These are phyloP conservation scores for Strix aluco DNA, from an alignment of 2,113 vertebrate genomes.

Conservation along the genomic window DNA sequence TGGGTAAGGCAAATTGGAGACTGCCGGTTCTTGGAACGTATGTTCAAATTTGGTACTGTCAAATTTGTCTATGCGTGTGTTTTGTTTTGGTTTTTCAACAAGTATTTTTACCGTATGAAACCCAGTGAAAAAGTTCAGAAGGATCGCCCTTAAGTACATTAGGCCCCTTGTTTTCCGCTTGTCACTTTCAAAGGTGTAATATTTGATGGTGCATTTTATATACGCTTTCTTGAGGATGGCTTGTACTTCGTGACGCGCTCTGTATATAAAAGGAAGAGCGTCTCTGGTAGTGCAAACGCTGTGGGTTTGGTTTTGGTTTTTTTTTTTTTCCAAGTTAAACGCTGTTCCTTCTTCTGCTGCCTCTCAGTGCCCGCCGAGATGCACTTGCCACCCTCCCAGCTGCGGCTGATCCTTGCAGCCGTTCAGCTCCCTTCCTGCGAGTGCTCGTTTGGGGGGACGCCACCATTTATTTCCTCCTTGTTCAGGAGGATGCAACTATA, in stretches of 20 bases:
- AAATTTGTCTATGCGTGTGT: rapidly evolving
- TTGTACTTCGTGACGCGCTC: rapidly evolving
- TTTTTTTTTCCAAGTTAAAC: rapidly evolving
- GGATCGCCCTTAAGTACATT: rapidly evolving
- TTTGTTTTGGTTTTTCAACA: no score
- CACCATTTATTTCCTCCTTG: rapidly evolving
- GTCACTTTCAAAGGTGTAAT: rapidly evolving
- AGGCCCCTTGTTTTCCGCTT: no score
- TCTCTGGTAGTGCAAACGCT: neutral
- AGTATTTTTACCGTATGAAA: neutral
- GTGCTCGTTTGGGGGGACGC: neutral
- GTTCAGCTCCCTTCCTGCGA: neutral
- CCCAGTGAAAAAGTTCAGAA: rapidly evolving
- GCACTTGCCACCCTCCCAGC: rapidly evolving
- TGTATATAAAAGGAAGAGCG: rapidly evolving
- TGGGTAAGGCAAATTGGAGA: rapidly evolving
- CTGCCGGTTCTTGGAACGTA: rapidly evolving
- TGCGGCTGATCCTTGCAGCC: neutral
- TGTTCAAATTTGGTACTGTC: neutral
- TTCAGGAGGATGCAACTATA: rapidly evolving
- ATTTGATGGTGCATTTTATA: rapidly evolving
- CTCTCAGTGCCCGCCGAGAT: rapidly evolving
- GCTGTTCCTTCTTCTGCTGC: no score
- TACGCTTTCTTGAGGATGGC: rapidly evolving
- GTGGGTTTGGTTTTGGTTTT: neutral